These are phyloP conservation scores for Malacoraja senta DNA, from an alignment of 2,797 vertebrate genomes.

Conservation along the genomic window DNA sequence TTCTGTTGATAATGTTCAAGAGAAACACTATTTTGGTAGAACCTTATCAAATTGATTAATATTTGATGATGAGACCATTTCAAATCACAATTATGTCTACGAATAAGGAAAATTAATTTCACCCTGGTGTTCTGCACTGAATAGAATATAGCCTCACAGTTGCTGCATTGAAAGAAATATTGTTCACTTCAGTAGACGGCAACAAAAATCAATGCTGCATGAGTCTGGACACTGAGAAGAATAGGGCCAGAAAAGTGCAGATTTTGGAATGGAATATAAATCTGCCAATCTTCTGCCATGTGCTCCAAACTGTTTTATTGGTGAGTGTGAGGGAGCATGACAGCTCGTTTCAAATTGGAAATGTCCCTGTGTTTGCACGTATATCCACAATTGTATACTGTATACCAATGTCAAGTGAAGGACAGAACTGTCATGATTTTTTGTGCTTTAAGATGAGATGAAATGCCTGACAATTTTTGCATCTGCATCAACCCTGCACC, in stretches of 20 bases:
- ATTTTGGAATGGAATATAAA: not conserved
- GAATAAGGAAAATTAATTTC: not conserved
- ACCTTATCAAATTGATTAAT: not conserved
- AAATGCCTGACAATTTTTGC: not conserved
- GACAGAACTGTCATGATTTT: not conserved
- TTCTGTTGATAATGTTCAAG: not conserved
- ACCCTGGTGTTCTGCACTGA: not conserved
- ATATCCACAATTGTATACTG: not conserved
- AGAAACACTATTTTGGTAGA: not conserved
- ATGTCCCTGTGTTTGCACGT: not conserved
- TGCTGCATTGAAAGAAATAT: not conserved
- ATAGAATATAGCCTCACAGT: not conserved
- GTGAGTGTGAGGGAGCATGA: not conserved
- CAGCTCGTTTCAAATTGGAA: not conserved
- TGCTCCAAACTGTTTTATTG: not conserved
- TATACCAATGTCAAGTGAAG: not conserved
- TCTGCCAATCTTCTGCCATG: not conserved
- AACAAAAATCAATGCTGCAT: not conserved
- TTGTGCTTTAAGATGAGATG: not conserved
- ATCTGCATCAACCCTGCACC: not conserved
- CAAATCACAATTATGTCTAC: not conserved
- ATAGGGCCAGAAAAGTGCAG: not conserved
- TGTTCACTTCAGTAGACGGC: not conserved
- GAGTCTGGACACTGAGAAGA: not conserved
- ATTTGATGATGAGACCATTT: not conserved